Conservation (phyloP, 2,797 vertebrate genomes). For the Manis pentadactyla region DNA sequence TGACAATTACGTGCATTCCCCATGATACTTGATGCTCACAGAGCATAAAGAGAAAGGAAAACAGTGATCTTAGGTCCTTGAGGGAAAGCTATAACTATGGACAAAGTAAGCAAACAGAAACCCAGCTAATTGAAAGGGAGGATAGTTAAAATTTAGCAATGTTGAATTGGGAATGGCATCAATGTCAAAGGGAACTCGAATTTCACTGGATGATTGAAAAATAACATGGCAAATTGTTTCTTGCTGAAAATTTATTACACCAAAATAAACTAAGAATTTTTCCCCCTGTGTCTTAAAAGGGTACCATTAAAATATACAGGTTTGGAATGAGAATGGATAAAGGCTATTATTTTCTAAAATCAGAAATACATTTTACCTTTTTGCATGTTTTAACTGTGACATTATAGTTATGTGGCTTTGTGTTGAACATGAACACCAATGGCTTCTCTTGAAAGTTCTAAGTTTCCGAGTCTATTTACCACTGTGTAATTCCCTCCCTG, state of each 20-base stretch:
- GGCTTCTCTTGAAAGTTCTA: background rate
- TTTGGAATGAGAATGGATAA: constrained; percentile 10
- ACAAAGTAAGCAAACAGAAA: constrained; percentile 73
- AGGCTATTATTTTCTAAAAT: constrained; percentile 36
- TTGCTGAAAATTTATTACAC: constrained; percentile 23
- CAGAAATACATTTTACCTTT: constrained; percentile 25
- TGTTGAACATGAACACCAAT: background rate
- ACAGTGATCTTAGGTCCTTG: constrained; percentile 72
- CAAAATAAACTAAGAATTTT: background rate
- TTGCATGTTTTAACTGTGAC: constrained; percentile 28
- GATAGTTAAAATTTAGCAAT: constrained; percentile 68
- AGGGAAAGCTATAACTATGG: constrained; percentile 65
- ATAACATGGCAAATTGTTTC: constrained; percentile 34
- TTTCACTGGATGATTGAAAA: constrained; percentile 66
- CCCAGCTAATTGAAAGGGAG: constrained; percentile 73
- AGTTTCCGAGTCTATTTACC: background rate
- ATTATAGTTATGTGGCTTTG: background rate
- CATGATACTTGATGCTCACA: constrained; percentile 77
- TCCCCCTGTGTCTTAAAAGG: background rate
- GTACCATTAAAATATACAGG: background rate
- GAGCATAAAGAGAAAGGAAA: constrained; percentile 81
- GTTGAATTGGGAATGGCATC: constrained; percentile 66
- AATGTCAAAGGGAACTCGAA: constrained; percentile 60
- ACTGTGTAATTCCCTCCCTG: background rate
- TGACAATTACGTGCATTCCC: constrained; percentile 77